phyloP scores from a whole-genome alignment of 2,113 vertebrate genomes.

The Trichechus manatus region DNA sequence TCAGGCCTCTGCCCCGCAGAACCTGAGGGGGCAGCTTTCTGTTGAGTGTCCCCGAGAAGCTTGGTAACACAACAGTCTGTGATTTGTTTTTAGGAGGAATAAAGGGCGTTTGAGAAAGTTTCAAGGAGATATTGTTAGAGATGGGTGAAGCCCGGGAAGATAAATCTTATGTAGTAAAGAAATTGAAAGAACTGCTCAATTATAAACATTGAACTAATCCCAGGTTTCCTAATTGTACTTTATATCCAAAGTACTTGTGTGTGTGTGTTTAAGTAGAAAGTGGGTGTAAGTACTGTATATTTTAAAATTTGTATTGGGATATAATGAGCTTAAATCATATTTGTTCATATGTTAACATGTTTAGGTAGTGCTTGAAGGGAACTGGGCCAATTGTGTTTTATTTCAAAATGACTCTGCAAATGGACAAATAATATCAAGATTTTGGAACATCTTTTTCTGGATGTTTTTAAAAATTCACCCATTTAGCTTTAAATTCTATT shows the following conservation, averaged over 20 bases:
- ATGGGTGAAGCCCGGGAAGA: neutral
- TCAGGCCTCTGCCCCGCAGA: neutral
- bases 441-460: neutral
- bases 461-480: neutral
- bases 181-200: neutral
- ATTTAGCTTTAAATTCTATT: neutral
- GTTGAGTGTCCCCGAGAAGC: fast-evolving
- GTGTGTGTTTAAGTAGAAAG: neutral
- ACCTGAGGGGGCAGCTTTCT: neutral
- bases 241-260: neutral
- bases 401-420: conserved; percentile 7
- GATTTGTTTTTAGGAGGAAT: neutral
- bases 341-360: neutral
- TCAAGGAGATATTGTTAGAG: neutral
- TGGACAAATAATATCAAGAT: neutral
- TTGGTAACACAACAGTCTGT: neutral
- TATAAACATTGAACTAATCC: neutral
- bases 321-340: neutral
- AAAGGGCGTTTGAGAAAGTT: neutral
- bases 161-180: neutral
- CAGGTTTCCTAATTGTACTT: neutral
- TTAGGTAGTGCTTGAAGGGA: neutral
- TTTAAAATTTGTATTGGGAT: neutral
- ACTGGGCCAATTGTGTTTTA: neutral
- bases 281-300: neutral